Conservation (phyloP, 2,888 invertebrate genomes). For the Spodoptera picta region DNA sequence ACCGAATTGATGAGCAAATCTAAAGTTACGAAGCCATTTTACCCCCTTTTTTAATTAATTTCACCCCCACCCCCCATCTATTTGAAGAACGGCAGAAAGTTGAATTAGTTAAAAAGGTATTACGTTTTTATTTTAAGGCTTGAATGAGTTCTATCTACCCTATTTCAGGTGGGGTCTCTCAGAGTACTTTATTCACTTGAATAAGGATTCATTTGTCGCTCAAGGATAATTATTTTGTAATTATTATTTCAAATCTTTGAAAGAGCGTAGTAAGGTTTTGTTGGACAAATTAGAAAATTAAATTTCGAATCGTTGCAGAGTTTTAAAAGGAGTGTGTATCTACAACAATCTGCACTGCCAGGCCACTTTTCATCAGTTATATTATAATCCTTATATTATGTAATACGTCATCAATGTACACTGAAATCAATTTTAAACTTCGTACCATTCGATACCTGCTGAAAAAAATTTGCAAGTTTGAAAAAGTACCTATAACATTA, state of each 20-base stretch:
- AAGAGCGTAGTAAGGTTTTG: too few relatives aligned
- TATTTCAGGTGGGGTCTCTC: slow-evolving; percentile 9
- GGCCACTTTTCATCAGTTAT: too few relatives aligned
- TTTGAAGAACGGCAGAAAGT: slow-evolving; percentile 32
- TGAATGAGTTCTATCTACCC: slow-evolving; percentile 14
- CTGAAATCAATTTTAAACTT: too few relatives aligned
- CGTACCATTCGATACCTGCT: too few relatives aligned
- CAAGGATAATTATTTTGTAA: slow-evolving; percentile 5
- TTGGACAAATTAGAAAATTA: too few relatives aligned
- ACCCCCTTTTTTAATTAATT: slow-evolving; percentile 14
- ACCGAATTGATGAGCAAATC: slow-evolving; percentile 1
- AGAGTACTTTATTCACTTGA: slow-evolving; percentile 4
- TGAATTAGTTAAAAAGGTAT: slow-evolving; percentile 32
- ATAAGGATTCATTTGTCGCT: slow-evolving; percentile 7
- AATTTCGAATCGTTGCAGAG: too few relatives aligned
- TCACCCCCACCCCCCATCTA: slow-evolving; percentile 21
- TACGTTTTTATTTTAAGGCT: slow-evolving; percentile 16
- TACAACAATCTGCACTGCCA: too few relatives aligned
- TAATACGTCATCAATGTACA: too few relatives aligned
- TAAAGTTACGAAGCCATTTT: background rate
- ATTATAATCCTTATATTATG: too few relatives aligned
- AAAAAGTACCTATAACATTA: too few relatives aligned
- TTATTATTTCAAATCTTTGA: background rate
- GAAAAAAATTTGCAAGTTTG: too few relatives aligned
- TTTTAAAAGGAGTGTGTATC: too few relatives aligned